These are phyloP conservation scores for Fregata magnificens DNA, from an alignment of 2,113 vertebrate genomes.

Conservation along the genomic window DNA sequence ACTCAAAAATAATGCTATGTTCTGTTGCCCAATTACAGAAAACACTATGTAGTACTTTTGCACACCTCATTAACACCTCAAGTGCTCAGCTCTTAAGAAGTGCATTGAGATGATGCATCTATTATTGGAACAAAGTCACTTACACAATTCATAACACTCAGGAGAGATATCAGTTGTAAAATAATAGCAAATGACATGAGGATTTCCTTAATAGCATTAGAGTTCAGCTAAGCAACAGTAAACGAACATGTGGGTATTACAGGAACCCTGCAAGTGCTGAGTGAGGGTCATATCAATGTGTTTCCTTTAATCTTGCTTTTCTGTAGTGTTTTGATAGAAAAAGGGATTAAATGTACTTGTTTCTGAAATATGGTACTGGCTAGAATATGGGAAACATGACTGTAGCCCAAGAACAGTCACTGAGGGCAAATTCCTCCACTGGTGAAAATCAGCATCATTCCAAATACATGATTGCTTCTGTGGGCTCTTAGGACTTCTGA, in stretches of 20 bases:
- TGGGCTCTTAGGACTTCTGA: neutral
- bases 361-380: neutral
- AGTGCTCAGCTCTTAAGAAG: constrained; percentile 38
- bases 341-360: neutral
- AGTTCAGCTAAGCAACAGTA: constrained; percentile 29
- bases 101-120: neutral
- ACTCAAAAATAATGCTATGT: constrained; percentile 18
- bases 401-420: neutral
- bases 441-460: neutral
- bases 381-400: neutral
- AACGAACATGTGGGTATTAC: neutral
- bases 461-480: neutral
- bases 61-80: constrained; percentile 62
- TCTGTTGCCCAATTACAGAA: constrained; percentile 36
- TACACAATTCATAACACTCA: neutral
- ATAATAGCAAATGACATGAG: constrained; percentile 12
- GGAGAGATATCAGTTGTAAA: constrained; percentile 8
- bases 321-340: neutral
- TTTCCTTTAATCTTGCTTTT: neutral
- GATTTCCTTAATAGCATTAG: constrained; percentile 24
- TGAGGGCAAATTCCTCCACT: neutral
- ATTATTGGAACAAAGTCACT: constrained; percentile 46
- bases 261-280: neutral
- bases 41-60: neutral
- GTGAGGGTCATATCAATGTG: neutral